Percentiles rank a stretch among this genome's conserved stretches.
phyloP scores from a whole-genome alignment of 2,113 vertebrate species.

The Anoura caudifer region DNA sequence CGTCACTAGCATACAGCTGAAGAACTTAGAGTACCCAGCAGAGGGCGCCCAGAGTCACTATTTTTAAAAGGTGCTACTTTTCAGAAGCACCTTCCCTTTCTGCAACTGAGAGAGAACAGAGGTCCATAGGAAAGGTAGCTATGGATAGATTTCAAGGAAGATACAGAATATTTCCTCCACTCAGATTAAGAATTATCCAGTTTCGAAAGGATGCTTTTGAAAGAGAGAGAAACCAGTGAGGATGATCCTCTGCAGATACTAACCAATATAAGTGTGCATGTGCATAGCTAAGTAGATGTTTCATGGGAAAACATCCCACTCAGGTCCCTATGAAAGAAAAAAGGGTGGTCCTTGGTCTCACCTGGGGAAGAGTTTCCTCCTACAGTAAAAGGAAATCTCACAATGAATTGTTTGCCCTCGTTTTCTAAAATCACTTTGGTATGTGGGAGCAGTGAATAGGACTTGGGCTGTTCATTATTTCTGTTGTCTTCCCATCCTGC shows the following conservation, averaged over 20 bases:
- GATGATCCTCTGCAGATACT: neutral
- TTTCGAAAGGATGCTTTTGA: neutral
- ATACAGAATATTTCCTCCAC: neutral
- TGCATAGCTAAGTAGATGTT: neutral
- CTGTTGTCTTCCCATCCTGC: neutral
- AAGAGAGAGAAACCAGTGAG: neutral
- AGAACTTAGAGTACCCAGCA: constrained; percentile 43
- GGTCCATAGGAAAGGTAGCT: neutral
- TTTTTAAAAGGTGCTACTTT: neutral
- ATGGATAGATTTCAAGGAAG: neutral
- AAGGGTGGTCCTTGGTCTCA: neutral
- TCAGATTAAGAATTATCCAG: neutral
- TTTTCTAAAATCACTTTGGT: neutral
- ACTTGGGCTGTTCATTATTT: neutral
- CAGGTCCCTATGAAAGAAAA: too few relatives aligned
- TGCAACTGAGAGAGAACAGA: constrained; percentile 10
- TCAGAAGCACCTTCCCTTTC: constrained; percentile 28
- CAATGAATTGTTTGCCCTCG: neutral
- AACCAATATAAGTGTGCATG: too few relatives aligned
- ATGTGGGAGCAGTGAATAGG: neutral
- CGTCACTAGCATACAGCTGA: neutral
- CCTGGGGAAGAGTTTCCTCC: neutral
- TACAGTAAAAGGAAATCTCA: neutral
- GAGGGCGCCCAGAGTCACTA: constrained; percentile 55
- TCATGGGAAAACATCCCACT: neutral